A percentile compares a stretch with the other conserved stretches of the same genome.
Evolutionary conservation across 2,797 vertebrate genomes (phyloP).

Genomic region (Trichosurus vulpecula): DNA sequence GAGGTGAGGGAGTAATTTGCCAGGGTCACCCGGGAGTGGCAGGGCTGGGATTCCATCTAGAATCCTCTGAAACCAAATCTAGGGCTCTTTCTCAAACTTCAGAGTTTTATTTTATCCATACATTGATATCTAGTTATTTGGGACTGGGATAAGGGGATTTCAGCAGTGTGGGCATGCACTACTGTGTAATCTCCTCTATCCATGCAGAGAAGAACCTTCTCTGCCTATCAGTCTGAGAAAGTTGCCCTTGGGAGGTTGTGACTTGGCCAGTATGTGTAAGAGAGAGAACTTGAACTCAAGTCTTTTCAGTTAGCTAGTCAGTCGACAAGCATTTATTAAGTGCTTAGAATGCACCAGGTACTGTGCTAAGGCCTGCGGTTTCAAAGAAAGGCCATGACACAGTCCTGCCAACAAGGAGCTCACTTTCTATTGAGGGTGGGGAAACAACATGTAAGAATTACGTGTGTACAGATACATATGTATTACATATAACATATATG

Average conservation of each 20-base stretch:
- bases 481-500: background rate
- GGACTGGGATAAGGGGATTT: background rate
- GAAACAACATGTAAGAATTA: background rate
- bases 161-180: fast-evolving
- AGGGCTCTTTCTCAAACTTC: background rate
- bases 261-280: background rate
- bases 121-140: background rate
- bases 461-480: background rate
- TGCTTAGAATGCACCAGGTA: background rate
- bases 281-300: background rate
- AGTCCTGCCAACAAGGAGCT: background rate
- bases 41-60: background rate
- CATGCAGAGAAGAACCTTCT: background rate
- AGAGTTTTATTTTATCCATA: too few species aligned
- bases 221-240: too few species aligned
- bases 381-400: background rate
- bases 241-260: background rate
- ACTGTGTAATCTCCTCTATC: background rate
- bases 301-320: background rate
- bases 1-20: background rate
- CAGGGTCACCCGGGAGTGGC: background rate
- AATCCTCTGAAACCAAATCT: background rate
- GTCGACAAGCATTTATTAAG: background rate
- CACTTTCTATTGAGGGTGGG: background rate
- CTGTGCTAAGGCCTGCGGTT: background rate